These are phyloP conservation scores for Phrynocephalus vlangalii DNA, from an alignment of 2,797 vertebrate species.

Conservation along the genomic window DNA sequence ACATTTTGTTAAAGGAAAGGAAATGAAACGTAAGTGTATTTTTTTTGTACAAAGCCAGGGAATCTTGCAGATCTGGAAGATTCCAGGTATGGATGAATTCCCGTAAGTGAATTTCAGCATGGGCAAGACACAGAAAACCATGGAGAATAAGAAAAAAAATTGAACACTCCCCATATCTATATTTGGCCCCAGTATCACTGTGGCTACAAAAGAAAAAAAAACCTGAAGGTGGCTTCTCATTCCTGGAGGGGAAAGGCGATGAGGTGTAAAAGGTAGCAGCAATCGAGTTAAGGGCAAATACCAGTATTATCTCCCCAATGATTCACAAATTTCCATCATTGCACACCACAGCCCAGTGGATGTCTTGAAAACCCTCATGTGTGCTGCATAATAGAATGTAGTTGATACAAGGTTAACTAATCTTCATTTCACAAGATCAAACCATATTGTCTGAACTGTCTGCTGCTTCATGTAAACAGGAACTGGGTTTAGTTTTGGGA, in stretches of 20 bases:
- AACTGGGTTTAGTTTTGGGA: not conserved
- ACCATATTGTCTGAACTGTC: not conserved
- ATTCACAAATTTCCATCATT: not conserved
- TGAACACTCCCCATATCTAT: too few relatives aligned
- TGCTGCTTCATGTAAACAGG: not conserved
- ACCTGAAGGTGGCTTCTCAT: too few relatives aligned
- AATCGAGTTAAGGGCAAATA: too few relatives aligned
- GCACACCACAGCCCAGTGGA: not conserved
- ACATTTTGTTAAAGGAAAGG: too few relatives aligned
- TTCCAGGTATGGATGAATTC: too few relatives aligned
- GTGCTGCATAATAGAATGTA: not conserved
- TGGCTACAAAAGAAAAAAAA: not conserved
- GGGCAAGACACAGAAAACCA: too few relatives aligned
- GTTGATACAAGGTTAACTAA: not conserved
- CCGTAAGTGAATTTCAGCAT: too few relatives aligned
- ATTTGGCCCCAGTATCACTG: not conserved
- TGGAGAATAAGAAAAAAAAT: too few relatives aligned
- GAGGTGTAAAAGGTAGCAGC: too few relatives aligned
- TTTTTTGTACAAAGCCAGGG: too few relatives aligned
- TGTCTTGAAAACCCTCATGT: not conserved
- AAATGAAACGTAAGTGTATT: too few relatives aligned
- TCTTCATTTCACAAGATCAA: conserved; percentile 2
- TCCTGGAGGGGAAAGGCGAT: not conserved
- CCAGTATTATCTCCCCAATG: not conserved
- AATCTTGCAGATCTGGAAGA: too few relatives aligned